A percentile compares a stretch with the other conserved stretches of the same genome.
Evolutionary conservation across 1,140 invertebrate genomes (phyloP).

Genomic region (Drosophila sproati): DNA sequence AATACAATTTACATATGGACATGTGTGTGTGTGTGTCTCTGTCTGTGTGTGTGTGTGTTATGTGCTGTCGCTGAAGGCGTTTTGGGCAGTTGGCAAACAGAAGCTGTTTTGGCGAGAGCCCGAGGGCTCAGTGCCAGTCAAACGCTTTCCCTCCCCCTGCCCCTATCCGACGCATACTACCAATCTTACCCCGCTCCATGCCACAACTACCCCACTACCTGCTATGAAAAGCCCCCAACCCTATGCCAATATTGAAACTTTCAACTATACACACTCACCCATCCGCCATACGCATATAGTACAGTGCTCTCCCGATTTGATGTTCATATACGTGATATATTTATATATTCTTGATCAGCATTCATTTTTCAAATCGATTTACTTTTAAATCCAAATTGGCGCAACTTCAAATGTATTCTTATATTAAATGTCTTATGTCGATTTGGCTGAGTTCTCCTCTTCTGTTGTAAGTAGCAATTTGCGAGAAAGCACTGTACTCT

Average conservation of each 20-base stretch:
- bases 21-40: background rate
- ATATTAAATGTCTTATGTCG: background rate
- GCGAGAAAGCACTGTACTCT: background rate
- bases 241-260: conserved; percentile 77
- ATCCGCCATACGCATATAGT: conserved; percentile 28
- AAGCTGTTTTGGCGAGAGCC: conserved; percentile 6
- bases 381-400: no score
- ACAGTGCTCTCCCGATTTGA: background rate
- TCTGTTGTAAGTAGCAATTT: no score
- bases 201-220: background rate
- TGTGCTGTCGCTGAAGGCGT: conserved; percentile 66
- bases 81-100: conserved; percentile 67
- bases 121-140: conserved; percentile 33
- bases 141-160: background rate
- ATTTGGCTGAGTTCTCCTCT: no score
- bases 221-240: conserved; percentile 4
- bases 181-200: no score
- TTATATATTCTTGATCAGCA: no score
- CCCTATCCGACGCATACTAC: background rate
- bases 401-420: no score
- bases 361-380: no score
- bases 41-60: conserved; percentile 38
- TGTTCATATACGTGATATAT: no score
- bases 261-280: conserved; percentile 64
- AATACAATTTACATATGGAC: conserved; percentile 45